Conservation (phyloP, 1,140 invertebrate genomes). For the Drosophila grimshawi region DNA sequence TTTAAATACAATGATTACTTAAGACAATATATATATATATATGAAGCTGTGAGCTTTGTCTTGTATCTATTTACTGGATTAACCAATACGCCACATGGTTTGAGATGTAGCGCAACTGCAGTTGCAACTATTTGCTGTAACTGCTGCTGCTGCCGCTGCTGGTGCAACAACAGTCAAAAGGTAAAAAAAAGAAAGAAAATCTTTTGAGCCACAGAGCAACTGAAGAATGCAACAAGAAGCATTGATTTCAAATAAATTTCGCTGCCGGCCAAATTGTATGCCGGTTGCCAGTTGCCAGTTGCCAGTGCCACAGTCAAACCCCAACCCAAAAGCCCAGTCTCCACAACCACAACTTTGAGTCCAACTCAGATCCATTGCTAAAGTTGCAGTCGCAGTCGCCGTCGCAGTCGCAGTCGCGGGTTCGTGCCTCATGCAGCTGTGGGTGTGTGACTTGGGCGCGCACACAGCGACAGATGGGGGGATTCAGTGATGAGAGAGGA, state of each 20-base stretch:
- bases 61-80: background rate
- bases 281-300: constrained; percentile 56
- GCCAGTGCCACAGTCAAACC: background rate
- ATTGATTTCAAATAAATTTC: constrained; percentile 83
- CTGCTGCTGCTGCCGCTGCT: constrained; percentile 34
- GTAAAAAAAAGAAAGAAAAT: constrained; percentile 18
- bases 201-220: constrained; percentile 63
- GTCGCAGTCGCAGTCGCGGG: constrained; percentile 17
- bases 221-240: constrained; percentile 82
- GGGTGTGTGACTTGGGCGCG: constrained; percentile 67
- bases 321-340: constrained; percentile 12
- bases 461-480: constrained; percentile 44
- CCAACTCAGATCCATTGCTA: constrained; percentile 15
- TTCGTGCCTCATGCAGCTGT: constrained; percentile 63
- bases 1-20: no score
- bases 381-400: background rate
- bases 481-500: background rate
- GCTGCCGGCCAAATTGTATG: constrained; percentile 82
- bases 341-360: background rate
- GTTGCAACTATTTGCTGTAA: constrained; percentile 44
- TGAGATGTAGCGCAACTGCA: constrained; percentile 20
- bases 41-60: background rate
- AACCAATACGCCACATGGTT: constrained; percentile 16
- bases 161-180: constrained; percentile 72
- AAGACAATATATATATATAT: no score